Evolutionary conservation across 2,113 vertebrate species (phyloP), one percentile per base, ranked within the genome.

Genomic region (Procavia capensis): DNA sequence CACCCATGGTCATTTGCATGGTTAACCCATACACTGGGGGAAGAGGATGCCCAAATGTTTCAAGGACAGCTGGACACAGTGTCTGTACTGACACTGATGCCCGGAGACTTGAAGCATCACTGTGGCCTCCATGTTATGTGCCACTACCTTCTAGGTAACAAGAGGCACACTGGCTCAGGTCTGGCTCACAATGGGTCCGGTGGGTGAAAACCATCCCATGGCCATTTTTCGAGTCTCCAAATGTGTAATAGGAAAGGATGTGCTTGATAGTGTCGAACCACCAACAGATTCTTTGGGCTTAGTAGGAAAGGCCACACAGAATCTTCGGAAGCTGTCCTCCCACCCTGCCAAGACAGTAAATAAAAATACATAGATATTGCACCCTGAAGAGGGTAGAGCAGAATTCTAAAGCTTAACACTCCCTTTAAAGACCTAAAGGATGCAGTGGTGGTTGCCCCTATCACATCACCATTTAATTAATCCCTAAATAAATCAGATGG

Each of bases 401-500:
- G 19, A 4, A 81, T 50, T 41, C 59, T 43, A 45, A 76, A 70
- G n/a, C 80, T 50, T 24, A 75, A 36, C 91, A 63, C 7, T 45
- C 45, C 9, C 9, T 34, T 83, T n/a, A 34, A 68, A n/a, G 24
- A 54, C 25, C 16, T 59, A 27, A 13, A 86, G 31, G 57, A 29
- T 85, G 10, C 43, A 64, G 29, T 45, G 2, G 3, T 11, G 1
- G 2, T 36, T 64, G 75, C 41, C 41, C 31, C 34, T 41, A 20
- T 29, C 27, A 6, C 43, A 68, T 41, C 61, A 57, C 82, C 78
- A 63, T n/a, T 47, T 39, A 70, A 50, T 70, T 41, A 43, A 72
- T 75, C 68, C 45, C 80, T 63, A 9, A n/a, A 85, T 85, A 92
- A 88, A 70, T 20, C 91, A 91, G 29, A 57, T 2, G 6, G 31